phyloP scores from a whole-genome alignment of 1,140 invertebrate genomes.

The Colletes latitarsis region DNA sequence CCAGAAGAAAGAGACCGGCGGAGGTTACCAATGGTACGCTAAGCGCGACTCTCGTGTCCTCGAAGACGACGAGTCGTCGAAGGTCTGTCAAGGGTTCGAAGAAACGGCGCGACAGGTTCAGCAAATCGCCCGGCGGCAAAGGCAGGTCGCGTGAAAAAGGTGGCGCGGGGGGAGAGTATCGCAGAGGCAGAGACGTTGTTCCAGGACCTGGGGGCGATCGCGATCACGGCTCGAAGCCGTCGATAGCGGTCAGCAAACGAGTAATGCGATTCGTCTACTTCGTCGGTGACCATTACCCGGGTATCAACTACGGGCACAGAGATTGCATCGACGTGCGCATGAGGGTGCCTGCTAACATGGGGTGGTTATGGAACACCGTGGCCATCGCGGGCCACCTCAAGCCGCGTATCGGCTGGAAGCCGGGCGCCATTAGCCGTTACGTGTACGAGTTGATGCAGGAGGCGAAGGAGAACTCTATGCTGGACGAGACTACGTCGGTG shows the following conservation, averaged over 20 bases:
- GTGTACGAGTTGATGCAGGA: constrained; percentile 71
- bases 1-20: constrained; percentile 53
- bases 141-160: not conserved
- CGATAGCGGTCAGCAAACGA: constrained; percentile 64
- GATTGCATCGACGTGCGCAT: constrained; percentile 71
- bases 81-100: not conserved
- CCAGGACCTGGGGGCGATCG: constrained; percentile 34
- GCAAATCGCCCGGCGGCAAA: not conserved
- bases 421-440: constrained; percentile 71
- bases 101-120: not conserved
- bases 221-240: no score
- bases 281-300: constrained; percentile 65
- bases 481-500: not conserved
- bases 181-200: not conserved
- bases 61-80: not conserved
- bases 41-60: not conserved
- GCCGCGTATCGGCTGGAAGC: constrained; percentile 74
- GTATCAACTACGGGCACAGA: constrained; percentile 71
- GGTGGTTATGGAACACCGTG: constrained; percentile 75
- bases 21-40: not conserved
- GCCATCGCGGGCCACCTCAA: constrained; percentile 63
- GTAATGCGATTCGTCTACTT: constrained; percentile 68
- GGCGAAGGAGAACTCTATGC: constrained; percentile 63
- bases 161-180: not conserved
- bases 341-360: constrained; percentile 76